These are phyloP conservation scores for Neosilurus hyrtlii DNA, from an alignment of 2,797 vertebrate species.

Conservation along the genomic window DNA sequence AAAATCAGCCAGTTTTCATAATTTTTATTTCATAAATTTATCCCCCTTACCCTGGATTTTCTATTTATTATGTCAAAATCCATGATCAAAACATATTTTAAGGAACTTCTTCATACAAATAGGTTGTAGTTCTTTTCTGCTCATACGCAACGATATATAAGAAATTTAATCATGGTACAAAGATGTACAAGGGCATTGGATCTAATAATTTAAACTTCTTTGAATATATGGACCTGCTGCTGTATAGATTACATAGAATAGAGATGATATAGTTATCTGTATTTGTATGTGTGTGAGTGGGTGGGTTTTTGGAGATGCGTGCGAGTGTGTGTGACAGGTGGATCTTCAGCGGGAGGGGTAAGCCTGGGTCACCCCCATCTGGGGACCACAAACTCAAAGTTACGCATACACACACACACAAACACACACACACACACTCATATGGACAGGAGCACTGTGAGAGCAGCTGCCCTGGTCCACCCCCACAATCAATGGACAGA, in stretches of 20 bases:
- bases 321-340: conserved; percentile 71
- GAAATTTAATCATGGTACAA: neutral
- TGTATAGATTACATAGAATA: neutral
- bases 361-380: conserved; percentile 78
- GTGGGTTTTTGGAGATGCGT: conserved; percentile 53
- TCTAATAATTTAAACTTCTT: neutral
- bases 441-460: conserved; percentile 40
- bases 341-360: conserved; percentile 79
- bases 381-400: conserved; percentile 53
- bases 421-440: conserved; percentile 7
- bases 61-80: neutral
- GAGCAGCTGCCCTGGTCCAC: conserved; percentile 41
- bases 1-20: no score
- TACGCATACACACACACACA: conserved; percentile 31
- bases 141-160: no score
- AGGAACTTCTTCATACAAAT: neutral
- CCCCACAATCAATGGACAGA: conserved; percentile 25
- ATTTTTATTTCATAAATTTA: neutral
- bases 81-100: neutral
- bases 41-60: neutral
- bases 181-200: neutral
- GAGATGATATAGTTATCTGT: conserved; percentile 13
- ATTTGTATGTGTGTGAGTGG: conserved; percentile 45
- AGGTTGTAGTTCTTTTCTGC: neutral
- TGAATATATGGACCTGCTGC: neutral